phyloP scores from a whole-genome alignment of 2,888 invertebrate species.

The Macrosiphum euphorbiae region DNA sequence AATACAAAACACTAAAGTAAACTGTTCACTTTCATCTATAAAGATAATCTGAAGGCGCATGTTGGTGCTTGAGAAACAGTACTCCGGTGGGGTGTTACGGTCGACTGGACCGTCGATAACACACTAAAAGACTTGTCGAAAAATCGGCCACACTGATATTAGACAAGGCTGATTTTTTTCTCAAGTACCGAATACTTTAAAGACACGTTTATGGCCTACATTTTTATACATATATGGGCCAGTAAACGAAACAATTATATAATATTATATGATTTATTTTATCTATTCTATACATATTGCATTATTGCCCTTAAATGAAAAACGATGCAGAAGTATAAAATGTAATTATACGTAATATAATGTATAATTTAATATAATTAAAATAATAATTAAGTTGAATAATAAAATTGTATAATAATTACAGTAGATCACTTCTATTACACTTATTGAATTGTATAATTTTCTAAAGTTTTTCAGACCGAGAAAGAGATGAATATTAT shows the following conservation, averaged over 20 bases:
- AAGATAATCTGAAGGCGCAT: constrained; percentile 47
- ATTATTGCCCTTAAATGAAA: background rate
- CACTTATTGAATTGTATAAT: background rate
- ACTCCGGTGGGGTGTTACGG: constrained; percentile 62
- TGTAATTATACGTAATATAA: background rate
- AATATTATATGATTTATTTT: background rate
- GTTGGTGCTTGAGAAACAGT: constrained; percentile 20
- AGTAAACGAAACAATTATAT: background rate
- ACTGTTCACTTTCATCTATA: constrained; percentile 42
- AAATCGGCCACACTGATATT: constrained; percentile 53
- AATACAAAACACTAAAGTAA: constrained; percentile 25
- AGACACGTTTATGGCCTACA: constrained; percentile 51
- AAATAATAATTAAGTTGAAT: background rate
- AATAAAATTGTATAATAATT: background rate
- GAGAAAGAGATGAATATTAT: background rate
- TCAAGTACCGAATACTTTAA: constrained; percentile 24
- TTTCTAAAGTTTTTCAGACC: background rate
- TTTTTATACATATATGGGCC: constrained; percentile 21
- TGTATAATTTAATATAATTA: background rate
- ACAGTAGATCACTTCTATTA: background rate
- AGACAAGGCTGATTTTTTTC: constrained; percentile 58
- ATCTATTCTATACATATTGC: background rate
- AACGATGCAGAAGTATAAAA: background rate
- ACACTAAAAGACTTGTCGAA: constrained; percentile 34
- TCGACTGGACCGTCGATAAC: constrained; percentile 45